Evolutionary conservation across 2,113 vertebrate species (phyloP).

Genomic region (Nettapus auritus): DNA sequence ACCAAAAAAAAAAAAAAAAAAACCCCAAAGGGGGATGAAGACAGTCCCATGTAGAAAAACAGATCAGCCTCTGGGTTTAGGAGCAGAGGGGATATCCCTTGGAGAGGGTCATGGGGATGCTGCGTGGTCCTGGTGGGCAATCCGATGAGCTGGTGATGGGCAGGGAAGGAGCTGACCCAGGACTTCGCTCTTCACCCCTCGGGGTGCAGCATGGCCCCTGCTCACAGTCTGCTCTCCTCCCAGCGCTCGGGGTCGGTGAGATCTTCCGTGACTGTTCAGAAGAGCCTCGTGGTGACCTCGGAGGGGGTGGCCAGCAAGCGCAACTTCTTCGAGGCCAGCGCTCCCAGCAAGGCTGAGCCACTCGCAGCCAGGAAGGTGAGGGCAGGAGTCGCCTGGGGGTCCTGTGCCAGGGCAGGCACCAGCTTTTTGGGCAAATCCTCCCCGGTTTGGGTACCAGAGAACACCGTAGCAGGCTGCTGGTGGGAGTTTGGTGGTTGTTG

Average conservation of each 20-base stretch:
- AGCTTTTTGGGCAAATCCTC: not conserved
- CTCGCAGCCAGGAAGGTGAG: conserved; percentile 76
- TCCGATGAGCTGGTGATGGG: not conserved
- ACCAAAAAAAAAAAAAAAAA: too few species aligned
- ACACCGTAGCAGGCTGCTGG: not conserved
- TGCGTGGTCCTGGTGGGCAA: not conserved
- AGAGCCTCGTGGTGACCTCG: conserved; percentile 74
- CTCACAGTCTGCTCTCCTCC: not conserved
- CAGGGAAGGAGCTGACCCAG: not conserved
- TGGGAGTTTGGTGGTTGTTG: not conserved
- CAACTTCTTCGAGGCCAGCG: conserved; percentile 86
- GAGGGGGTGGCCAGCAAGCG: conserved; percentile 90
- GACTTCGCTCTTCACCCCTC: not conserved
- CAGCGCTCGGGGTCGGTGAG: conserved; percentile 83
- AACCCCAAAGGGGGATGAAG: too few species aligned
- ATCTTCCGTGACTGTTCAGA: conserved; percentile 72
- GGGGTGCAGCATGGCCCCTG: not conserved
- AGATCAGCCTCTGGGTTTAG: not conserved
- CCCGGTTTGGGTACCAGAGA: fast-evolving
- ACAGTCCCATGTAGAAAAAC: not conserved
- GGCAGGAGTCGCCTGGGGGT: not conserved
- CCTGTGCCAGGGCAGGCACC: not conserved
- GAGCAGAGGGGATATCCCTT: not conserved
- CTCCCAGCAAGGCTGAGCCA: conserved; percentile 14
- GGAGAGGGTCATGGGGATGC: not conserved